phyloP scores from a whole-genome alignment of 2,888 invertebrate genomes.

The Leptothorax acervorum region DNA sequence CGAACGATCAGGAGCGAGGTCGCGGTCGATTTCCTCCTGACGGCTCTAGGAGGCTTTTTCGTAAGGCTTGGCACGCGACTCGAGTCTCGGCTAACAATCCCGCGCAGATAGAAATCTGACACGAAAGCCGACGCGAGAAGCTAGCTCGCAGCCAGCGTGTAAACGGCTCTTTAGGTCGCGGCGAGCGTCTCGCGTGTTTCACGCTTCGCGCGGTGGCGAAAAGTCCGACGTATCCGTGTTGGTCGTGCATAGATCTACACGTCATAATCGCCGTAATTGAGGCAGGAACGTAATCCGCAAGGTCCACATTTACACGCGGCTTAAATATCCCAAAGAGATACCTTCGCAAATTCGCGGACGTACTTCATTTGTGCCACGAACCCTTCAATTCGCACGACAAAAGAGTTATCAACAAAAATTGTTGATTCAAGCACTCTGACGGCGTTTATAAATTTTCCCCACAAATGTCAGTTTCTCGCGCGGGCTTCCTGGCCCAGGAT shows the following conservation, averaged over 20 bases:
- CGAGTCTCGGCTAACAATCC: conserved; percentile 57
- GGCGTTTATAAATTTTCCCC: not conserved
- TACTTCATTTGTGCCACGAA: not conserved
- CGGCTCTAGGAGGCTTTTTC: conserved; percentile 28
- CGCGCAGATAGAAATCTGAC: conserved; percentile 60
- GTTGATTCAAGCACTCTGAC: not conserved
- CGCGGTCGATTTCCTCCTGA: conserved; percentile 34
- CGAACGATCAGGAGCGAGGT: conserved; percentile 3
- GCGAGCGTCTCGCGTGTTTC: conserved; percentile 58
- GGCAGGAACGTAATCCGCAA: conserved; percentile 12
- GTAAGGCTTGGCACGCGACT: conserved; percentile 45
- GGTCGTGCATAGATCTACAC: conserved; percentile 6
- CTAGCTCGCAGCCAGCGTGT: conserved; percentile 56
- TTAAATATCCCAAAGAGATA: not conserved
- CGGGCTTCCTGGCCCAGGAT: not conserved
- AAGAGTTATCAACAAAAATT: conserved; percentile 29
- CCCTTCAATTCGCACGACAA: conserved; percentile 5
- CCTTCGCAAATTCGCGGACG: not conserved
- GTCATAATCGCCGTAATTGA: conserved; percentile 10
- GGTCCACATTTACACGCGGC: not conserved
- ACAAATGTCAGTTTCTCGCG: not conserved
- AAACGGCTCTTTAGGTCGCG: conserved; percentile 55
- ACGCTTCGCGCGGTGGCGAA: conserved; percentile 57
- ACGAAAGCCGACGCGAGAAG: conserved; percentile 38
- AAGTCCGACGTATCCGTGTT: not conserved